These are phyloP conservation scores for Zootermopsis nevadensis DNA, from an alignment of 2,888 invertebrate genomes.

Conservation along the genomic window DNA sequence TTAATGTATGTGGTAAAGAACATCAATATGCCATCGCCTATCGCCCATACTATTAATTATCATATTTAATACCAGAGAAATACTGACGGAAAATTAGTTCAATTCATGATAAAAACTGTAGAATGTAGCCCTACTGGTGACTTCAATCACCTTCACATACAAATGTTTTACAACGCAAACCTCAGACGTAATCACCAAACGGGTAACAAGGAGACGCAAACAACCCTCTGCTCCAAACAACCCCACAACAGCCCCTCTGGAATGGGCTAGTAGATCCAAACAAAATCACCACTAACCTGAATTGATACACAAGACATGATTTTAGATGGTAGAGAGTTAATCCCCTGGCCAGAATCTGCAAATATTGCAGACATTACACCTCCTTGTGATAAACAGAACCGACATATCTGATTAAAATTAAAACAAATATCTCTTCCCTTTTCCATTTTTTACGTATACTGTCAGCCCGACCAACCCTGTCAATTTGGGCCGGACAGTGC, in stretches of 20 bases:
- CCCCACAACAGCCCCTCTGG: neutral
- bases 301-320: conserved; percentile 68
- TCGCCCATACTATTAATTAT: no score
- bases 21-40: no score
- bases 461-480: conserved; percentile 3
- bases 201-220: no score
- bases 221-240: neutral
- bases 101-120: no score
- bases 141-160: no score
- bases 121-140: no score
- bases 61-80: no score
- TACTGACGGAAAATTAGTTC: no score
- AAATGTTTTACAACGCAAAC: no score
- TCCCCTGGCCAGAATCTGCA: conserved; percentile 67
- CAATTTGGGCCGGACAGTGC: neutral
- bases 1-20: no score
- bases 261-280: neutral
- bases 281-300: conserved; percentile 62
- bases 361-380: conserved; percentile 74
- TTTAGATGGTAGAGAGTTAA: conserved; percentile 67
- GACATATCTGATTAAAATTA: conserved; percentile 65
- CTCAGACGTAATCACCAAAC: neutral
- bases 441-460: conserved; percentile 23
- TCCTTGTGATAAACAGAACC: conserved; percentile 74
- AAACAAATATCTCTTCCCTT: conserved; percentile 45